Evolutionary conservation across 2,888 invertebrate species (phyloP), one percentile per base, ranked within the genome.

Genomic region (Tenodera sinensis): DNA sequence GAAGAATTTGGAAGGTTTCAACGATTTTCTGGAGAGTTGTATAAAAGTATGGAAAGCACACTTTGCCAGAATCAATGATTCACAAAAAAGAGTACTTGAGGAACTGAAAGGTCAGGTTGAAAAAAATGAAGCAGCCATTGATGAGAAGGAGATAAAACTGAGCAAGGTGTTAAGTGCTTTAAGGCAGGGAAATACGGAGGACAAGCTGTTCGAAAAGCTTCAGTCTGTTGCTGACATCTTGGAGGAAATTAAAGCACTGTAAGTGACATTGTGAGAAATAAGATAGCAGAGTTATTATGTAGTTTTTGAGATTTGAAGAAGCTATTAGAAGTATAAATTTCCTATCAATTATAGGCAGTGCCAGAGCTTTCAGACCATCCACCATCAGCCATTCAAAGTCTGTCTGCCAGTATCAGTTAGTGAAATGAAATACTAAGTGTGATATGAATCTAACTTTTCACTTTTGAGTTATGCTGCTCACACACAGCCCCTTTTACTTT

Each of bases 131-230:
- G 1, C 6, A 25, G 3, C 6, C 4, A 20, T 71, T 71, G 54
- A 71, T 3, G 83, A 85, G 28, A 85, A 88, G 47, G 89, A 89
- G 28, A 82, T 85, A n/a, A 85, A 85, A 27, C 15, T 85, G 28
- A 88, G 85, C 71, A 86, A 85, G 20, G 71, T 42, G 25, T 4
- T 89, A 27, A 88, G 85, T 28, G 20, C 27, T 9, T 28, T 89
- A 27, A 81, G 89, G 14, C 89, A 89, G 83, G 88, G 88, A 71
- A 34, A 54, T 1, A 83, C 15, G 2, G 86, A 85, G 12, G 86
- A 84, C 20, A 86, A 85, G 28, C 27, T 89, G 25, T 28, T 54
- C 28, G 28, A 83, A 20, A 83, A 42, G 7, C 28, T 88, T 28
- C n/a, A 82, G 34, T 86, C 12, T 25, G 85, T 89, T 28, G 81